Conservation (phyloP, 2,113 vertebrate species). For the Centropus unirufus region DNA sequence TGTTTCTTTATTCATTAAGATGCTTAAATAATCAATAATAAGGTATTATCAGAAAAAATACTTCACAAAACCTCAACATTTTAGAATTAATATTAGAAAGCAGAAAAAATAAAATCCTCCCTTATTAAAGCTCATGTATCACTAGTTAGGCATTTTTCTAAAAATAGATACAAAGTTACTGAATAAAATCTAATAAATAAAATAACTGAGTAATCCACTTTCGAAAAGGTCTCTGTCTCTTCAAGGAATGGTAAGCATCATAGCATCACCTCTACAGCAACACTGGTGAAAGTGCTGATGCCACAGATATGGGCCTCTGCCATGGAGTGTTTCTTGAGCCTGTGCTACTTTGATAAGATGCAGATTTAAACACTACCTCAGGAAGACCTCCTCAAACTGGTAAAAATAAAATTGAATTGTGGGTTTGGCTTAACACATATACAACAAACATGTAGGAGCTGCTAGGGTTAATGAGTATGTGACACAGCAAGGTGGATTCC, state of each 20-base stretch:
- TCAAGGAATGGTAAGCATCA: background rate
- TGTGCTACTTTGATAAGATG: background rate
- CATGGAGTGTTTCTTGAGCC: background rate
- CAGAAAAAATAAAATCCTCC: background rate
- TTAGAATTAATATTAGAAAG: background rate
- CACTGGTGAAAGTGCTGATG: background rate
- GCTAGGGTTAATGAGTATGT: conserved; percentile 18
- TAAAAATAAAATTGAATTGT: background rate
- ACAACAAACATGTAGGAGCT: background rate
- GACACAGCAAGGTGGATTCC: conserved; percentile 17
- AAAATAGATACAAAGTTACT: background rate
- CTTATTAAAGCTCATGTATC: background rate
- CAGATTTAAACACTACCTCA: background rate
- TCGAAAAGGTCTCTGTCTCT: background rate
- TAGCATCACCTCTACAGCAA: background rate
- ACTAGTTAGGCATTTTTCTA: rapidly evolving
- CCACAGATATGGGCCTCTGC: rapidly evolving
- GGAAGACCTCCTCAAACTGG: background rate
- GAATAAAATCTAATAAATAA: background rate
- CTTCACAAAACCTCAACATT: background rate
- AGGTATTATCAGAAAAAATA: background rate
- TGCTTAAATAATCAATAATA: background rate
- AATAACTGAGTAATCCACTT: background rate
- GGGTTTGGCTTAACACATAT: background rate
- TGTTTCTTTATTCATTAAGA: background rate